These are phyloP conservation scores for Ephydatia muelleri DNA, from an alignment of 37 sponge, comb jelly and placozoan species.

Conservation along the genomic window DNA sequence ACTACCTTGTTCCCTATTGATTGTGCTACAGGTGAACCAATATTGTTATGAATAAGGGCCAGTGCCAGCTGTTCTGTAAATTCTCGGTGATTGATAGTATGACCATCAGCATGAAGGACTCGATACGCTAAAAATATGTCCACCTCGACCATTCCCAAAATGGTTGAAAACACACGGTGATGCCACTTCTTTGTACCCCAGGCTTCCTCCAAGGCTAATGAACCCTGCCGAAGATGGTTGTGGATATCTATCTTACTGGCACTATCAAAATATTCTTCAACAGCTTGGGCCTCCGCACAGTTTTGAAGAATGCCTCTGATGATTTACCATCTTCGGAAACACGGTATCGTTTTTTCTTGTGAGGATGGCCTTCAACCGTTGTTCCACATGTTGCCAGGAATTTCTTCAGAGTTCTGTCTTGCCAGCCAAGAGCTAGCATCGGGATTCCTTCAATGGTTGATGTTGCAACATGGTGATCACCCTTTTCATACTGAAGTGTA, in stretches of 20 bases:
- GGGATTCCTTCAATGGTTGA: not conserved
- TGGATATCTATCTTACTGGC: not conserved
- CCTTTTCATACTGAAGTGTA: not conserved
- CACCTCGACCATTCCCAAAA: not conserved
- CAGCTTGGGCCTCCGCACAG: not conserved
- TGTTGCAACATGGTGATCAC: not conserved
- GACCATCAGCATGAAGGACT: not conserved
- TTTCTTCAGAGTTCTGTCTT: not conserved
- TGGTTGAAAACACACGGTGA: not conserved
- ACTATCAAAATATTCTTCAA: not conserved
- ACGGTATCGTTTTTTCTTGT: not conserved
- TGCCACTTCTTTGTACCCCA: not conserved
- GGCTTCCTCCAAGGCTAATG: not conserved
- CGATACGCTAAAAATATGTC: not conserved
- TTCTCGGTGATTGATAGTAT: too few species aligned
- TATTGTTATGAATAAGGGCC: too few species aligned
- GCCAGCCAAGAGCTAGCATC: not conserved
- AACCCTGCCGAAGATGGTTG: not conserved
- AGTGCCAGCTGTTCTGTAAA: too few species aligned
- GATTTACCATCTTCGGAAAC: not conserved
- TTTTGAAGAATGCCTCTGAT: not conserved
- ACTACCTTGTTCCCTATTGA: not conserved
- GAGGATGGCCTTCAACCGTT: not conserved
- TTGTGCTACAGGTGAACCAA: too few species aligned
- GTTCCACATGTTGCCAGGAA: constrained; percentile 1